Evolutionary conservation across 2,888 invertebrate genomes (phyloP).

Genomic region (Platerodrilus igneus): DNA sequence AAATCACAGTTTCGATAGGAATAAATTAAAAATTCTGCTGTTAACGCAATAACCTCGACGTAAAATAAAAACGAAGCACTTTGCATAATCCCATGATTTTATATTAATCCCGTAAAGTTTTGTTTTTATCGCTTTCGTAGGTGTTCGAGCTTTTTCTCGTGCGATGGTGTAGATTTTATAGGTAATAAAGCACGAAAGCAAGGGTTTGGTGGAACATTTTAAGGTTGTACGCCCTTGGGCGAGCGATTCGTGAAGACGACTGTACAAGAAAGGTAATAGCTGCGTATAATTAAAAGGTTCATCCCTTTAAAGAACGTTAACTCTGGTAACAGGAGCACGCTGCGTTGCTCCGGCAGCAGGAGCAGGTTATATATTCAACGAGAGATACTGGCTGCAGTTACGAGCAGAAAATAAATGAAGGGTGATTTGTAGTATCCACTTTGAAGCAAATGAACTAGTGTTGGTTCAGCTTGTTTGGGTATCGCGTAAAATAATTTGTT

Average conservation of each 20-base stretch:
- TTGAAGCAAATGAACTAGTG: constrained; percentile 22
- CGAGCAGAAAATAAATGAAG: constrained; percentile 29
- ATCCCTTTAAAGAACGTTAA: constrained; percentile 23
- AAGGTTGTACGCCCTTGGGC: constrained; percentile 18
- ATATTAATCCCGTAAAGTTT: constrained; percentile 26
- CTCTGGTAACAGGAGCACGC: no score
- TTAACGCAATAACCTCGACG: no score
- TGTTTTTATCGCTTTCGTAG: constrained; percentile 24
- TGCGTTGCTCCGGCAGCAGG: no score
- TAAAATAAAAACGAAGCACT: no score
- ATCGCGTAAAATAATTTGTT: constrained; percentile 26
- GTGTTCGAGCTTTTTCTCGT: constrained; percentile 18
- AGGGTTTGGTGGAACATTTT: constrained; percentile 24
- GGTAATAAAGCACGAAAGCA: constrained; percentile 28
- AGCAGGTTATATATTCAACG: constrained; percentile 23
- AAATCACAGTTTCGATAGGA: no score
- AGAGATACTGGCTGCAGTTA: constrained; percentile 18
- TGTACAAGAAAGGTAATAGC: constrained; percentile 26
- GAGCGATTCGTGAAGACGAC: constrained; percentile 22
- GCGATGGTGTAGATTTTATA: constrained; percentile 22
- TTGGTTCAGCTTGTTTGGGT: constrained; percentile 25
- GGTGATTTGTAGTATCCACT: constrained; percentile 31
- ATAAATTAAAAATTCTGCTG: no score
- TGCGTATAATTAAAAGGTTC: constrained; percentile 31
- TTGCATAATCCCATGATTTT: constrained; percentile 26